Evolutionary conservation across 2,888 invertebrate genomes (phyloP), one percentile per base, ranked within the genome.

Genomic region (Ophion costatus): DNA sequence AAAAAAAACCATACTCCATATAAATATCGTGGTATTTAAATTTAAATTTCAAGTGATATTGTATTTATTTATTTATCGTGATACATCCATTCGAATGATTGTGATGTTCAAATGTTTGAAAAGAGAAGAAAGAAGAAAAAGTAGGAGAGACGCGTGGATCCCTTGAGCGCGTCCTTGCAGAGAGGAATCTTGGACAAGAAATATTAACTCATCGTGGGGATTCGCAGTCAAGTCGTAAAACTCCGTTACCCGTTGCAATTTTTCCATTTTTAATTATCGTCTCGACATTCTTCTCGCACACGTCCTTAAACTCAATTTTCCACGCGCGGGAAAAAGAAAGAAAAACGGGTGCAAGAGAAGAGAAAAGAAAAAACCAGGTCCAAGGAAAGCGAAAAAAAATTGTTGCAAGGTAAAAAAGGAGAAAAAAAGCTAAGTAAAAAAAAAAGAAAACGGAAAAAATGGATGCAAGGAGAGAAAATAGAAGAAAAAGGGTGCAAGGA

Each of bases 231-330:
- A 51, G 22, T 67, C 76, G 66, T 77, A 67, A 67, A 67, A 57
- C 33, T 67, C 20, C 57, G 38, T 66, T 38, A 64, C 17, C 56
- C 64, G 9, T 51, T 56, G 56, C 29, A 56, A 56, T 51, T 76
- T 76, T 76, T 51, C 20, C 7, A 6, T 76, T 29, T 45, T 38
- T 56, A 6, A 56, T 64, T 6, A 63, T 76, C 56, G 33, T 51
- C 29, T 1, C 24, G 71, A 45, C 24, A 17, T 17, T 45, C 38
- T 56, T 83, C 20, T 66, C 61, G 66, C 56, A 33, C 22, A 42
- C 67, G 82, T 73, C 82, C 82, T 82, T 67, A 66, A 66, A 71
- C 82, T 77, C 66, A 77, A 29, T 77, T 71, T 77, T 77, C 51
- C 38, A 33, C 20, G 10, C 29, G 42, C 42, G n/a, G 14, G 51